Conservation (phyloP, 2,888 invertebrate species). For the Hirtodrosophila trivittata region DNA sequence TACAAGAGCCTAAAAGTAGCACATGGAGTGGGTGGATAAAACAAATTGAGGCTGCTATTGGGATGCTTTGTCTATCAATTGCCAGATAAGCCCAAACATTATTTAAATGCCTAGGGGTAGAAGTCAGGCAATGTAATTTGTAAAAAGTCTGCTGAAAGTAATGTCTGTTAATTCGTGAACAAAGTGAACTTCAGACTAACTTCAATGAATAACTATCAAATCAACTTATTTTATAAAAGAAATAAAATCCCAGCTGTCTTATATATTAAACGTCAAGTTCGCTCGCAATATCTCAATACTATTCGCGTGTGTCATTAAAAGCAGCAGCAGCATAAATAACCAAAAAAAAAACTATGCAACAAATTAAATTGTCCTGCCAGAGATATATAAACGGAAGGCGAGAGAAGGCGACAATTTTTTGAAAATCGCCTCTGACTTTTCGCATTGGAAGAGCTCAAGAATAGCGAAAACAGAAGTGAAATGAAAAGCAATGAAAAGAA, state of each 20-base stretch:
- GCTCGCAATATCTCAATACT: constrained; percentile 12
- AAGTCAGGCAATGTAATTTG: constrained; percentile 26
- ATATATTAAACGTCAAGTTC: constrained; percentile 30
- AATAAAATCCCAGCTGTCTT: constrained; percentile 23
- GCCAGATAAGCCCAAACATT: constrained; percentile 1
- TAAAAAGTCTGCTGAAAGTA: neutral
- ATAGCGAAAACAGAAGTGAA: constrained; percentile 22
- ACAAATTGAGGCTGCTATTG: neutral
- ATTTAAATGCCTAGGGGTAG: constrained; percentile 26
- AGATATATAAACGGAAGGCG: neutral
- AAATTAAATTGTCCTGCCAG: constrained; percentile 37
- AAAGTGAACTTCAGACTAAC: neutral
- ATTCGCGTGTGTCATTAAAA: constrained; percentile 31
- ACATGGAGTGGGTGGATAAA: constrained; percentile 1
- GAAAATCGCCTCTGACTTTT: constrained; percentile 46
- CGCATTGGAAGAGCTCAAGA: constrained; percentile 15
- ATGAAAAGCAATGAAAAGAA: constrained; percentile 10
- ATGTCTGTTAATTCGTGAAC: constrained; percentile 26
- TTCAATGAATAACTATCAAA: too few species aligned
- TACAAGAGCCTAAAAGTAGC: neutral
- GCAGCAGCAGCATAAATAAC: neutral
- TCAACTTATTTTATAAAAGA: too few species aligned
- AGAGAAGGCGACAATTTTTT: constrained; percentile 29
- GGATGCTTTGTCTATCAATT: constrained; percentile 14
- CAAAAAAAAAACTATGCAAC: constrained; percentile 41